Evolutionary conservation across 2,113 vertebrate genomes (phyloP), one percentile per base, ranked within the genome.

Genomic region (Eptesicus fuscus): DNA sequence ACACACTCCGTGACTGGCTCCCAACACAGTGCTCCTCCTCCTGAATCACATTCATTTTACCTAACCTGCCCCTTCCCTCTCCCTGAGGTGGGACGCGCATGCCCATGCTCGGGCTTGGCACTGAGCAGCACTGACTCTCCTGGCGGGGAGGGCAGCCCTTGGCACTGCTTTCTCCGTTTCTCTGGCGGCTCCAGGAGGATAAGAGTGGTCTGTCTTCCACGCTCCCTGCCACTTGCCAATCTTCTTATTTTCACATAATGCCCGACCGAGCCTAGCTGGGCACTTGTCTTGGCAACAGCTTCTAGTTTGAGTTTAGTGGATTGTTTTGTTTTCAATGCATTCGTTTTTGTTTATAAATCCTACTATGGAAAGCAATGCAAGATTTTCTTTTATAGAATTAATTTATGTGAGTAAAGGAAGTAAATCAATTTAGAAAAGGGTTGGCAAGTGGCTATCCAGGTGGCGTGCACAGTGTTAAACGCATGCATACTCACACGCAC

Each of bases 371-470:
- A 94, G 37, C 53, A 74, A 61, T 28, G 67, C 4, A 73, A 42
- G 59, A 69, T 40, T 95, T 42, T 59, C 35, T 32, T 70, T 91
- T 76, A 89, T 18, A 61, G 74, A 89, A 86, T 70, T 51, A 91
- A 65, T 32, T 63, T 32, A 63, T 14, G 12, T 13, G 28, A 63
- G 13, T 30, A 63, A 63, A 32, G 61, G 61, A 14, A 17, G 10
- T 32, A 67, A 67, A 67, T 67, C 30, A n/a, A 63, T 32, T 49
- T 32, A 76, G 42, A 76, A 47, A 47, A 76, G 82, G 30, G 30
- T 42, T 78, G 49, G 18, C 25, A 61, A 87, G 63, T 17, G 78
- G n/a, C 17, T 74, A 32, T 78, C 76, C 4, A 11, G 23, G 9
- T 35, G 35, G 32, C 35, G 69, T 40, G 69, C 35, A 70, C 5